phyloP scores from a whole-genome alignment of 2,797 vertebrate species.

The Acanthurus tractus region DNA sequence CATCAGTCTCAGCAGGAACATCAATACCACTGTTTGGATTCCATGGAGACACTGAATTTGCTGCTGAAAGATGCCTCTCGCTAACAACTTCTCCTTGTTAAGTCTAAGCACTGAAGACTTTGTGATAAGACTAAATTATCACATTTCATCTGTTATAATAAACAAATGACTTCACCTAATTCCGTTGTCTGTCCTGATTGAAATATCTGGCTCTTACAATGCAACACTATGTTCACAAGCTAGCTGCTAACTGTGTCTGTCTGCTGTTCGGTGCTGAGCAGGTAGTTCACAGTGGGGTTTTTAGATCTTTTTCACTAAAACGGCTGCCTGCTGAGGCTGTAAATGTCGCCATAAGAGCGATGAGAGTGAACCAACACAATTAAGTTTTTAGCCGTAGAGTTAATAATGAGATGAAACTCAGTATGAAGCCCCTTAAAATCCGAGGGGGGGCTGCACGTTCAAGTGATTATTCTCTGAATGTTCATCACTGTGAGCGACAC shows the following conservation, averaged over 20 bases:
- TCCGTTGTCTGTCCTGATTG: neutral
- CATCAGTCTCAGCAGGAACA: too few relatives aligned
- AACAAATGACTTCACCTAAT: too few relatives aligned
- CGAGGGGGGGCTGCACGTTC: neutral
- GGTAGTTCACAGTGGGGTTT: neutral
- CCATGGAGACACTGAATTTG: too few relatives aligned
- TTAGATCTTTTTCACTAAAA: neutral
- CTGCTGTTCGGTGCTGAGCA: neutral
- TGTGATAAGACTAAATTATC: too few relatives aligned
- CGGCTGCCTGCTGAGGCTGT: neutral
- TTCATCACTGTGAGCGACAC: neutral
- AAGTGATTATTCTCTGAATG: neutral
- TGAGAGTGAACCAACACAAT: neutral
- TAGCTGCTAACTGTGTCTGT: neutral
- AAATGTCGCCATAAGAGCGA: accelerated
- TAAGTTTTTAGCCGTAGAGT: neutral
- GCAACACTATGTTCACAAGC: neutral
- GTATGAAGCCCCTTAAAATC: neutral
- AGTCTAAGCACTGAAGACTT: too few relatives aligned
- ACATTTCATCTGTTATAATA: too few relatives aligned
- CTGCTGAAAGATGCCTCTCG: too few relatives aligned
- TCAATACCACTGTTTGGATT: too few relatives aligned
- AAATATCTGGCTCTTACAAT: neutral
- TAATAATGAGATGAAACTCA: neutral
- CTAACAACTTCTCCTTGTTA: too few relatives aligned